Percentiles rank a stretch among this genome's conserved stretches.
These are phyloP conservation scores for Palloptera scutellata DNA, from an alignment of 2,888 invertebrate genomes.

Conservation along the genomic window DNA sequence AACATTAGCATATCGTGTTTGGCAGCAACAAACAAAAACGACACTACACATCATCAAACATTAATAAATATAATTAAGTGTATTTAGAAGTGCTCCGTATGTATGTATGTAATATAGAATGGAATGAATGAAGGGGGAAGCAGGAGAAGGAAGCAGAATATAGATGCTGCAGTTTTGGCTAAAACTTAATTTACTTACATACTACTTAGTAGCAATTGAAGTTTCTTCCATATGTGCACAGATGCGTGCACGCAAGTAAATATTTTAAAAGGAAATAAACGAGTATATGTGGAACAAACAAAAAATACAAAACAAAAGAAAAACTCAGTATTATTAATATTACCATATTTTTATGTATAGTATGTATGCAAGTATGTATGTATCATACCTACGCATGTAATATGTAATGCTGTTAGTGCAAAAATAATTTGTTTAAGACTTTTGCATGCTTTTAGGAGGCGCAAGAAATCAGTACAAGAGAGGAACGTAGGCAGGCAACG, in stretches of 20 bases:
- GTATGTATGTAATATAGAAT: no score
- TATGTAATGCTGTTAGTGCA: not conserved
- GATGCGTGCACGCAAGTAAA: not conserved
- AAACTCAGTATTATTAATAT: not conserved
- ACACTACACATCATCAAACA: slow-evolving; percentile 5
- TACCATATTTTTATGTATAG: no score
- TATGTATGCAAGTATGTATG: no score
- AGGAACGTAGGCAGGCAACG: not conserved
- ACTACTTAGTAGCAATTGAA: not conserved
- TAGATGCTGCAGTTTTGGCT: no score
- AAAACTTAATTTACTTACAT: no score
- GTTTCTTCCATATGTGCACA: not conserved
- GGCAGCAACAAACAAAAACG: not conserved
- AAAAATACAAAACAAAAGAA: not conserved
- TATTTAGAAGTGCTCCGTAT: not conserved
- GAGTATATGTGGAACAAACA: not conserved
- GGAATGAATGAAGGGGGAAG: no score
- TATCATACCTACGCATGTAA: not conserved
- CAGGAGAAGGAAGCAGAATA: no score
- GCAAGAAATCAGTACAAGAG: not conserved
- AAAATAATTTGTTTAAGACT: slow-evolving; percentile 9
- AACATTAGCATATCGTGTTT: no score
- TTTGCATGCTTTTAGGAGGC: slow-evolving; percentile 8
- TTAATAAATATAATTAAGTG: slow-evolving; percentile 14
- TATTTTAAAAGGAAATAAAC: not conserved